Conservation (phyloP, 2,888 invertebrate species). For the Habrosyne pyritoides region DNA sequence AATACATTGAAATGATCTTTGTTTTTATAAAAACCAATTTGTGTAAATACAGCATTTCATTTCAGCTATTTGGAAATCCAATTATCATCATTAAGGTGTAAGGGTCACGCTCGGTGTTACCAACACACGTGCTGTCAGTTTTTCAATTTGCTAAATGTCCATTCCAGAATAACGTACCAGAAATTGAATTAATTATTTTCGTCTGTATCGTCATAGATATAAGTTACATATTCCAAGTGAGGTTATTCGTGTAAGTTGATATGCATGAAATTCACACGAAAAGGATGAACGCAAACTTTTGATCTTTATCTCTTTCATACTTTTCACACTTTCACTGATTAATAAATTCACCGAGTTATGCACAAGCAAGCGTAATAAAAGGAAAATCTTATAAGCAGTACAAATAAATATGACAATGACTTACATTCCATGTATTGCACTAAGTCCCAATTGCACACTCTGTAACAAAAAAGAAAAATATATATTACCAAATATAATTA, state of each 20-base stretch:
- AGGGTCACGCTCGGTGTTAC: conserved; percentile 23
- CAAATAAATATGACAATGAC: conserved; percentile 24
- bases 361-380: background rate
- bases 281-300: conserved; percentile 9
- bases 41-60: conserved; percentile 18
- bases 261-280: conserved; percentile 42
- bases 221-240: conserved; percentile 27
- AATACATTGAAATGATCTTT: background rate
- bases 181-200: conserved; percentile 24
- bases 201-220: conserved; percentile 26
- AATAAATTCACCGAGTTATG: conserved; percentile 15
- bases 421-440: conserved; percentile 63
- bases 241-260: conserved; percentile 26
- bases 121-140: conserved; percentile 30
- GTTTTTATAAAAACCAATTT: background rate
- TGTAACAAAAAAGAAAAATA: conserved; percentile 63
- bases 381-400: background rate
- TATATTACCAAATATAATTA: conserved; percentile 17
- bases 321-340: conserved; percentile 32
- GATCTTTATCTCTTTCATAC: conserved; percentile 32
- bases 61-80: conserved; percentile 21
- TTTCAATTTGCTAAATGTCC: conserved; percentile 45
- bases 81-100: conserved; percentile 22
- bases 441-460: conserved; percentile 52
- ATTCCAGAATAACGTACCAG: conserved; percentile 23